phyloP scores from a whole-genome alignment of 2,888 invertebrate species.

The Trisateles emortualis region DNA sequence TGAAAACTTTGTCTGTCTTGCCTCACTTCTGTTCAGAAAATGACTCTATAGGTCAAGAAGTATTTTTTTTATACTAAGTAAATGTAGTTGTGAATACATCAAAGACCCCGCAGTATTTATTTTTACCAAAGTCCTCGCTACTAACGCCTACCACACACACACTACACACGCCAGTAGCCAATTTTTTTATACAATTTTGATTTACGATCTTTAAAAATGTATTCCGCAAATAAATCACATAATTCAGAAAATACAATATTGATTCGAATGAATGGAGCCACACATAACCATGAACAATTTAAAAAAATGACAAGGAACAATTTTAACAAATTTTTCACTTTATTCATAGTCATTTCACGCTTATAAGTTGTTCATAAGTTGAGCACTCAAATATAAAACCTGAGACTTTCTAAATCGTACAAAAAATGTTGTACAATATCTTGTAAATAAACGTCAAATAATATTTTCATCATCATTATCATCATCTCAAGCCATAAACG shows the following conservation, averaged over 20 bases:
- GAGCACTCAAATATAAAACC: too few relatives aligned
- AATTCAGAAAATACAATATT: conserved; percentile 28
- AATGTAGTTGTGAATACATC: neutral
- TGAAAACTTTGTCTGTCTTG: too few relatives aligned
- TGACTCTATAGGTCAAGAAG: too few relatives aligned
- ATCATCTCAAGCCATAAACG: too few relatives aligned
- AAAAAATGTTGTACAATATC: too few relatives aligned
- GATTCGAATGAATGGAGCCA: conserved; percentile 41
- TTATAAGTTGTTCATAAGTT: conserved; percentile 27
- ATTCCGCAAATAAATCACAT: conserved; percentile 37
- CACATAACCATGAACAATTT: conserved; percentile 31
- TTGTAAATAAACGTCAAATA: too few relatives aligned
- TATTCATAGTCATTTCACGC: conserved; percentile 26
- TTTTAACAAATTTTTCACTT: conserved; percentile 19
- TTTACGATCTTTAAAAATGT: conserved; percentile 35
- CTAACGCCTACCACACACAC: too few relatives aligned
- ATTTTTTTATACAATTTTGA: conserved; percentile 32
- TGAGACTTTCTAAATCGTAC: too few relatives aligned
- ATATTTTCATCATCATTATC: too few relatives aligned
- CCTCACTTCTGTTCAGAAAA: too few relatives aligned
- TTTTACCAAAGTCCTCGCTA: conserved; percentile 23
- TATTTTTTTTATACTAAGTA: neutral
- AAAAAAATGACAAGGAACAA: conserved; percentile 18
- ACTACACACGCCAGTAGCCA: conserved; percentile 37
- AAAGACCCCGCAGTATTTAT: neutral